Evolutionary conservation across 2,797 vertebrate species (phyloP).

Genomic region (Pygocentrus nattereri): DNA sequence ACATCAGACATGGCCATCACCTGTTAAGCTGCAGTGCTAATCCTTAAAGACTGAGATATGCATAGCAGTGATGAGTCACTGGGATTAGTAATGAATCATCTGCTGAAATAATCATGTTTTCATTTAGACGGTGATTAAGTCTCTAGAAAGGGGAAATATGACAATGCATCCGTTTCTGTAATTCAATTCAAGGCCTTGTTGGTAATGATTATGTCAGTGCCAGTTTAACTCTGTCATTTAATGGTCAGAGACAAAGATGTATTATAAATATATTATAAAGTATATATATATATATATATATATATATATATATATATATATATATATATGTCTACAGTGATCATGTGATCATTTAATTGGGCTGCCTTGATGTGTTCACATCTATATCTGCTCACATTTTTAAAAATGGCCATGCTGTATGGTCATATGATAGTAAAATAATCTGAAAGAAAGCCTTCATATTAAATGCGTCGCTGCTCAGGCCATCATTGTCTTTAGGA

Average conservation of each 20-base stretch:
- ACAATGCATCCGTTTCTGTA: constrained; percentile 58
- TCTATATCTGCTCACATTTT: neutral
- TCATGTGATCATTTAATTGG: neutral
- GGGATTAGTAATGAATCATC: constrained; percentile 49
- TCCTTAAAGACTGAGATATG: neutral
- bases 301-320: no score
- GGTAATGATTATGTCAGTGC: constrained; percentile 34
- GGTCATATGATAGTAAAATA: neutral
- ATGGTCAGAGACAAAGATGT: neutral
- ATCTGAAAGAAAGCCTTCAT: neutral
- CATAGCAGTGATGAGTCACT: neutral
- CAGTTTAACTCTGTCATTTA: neutral
- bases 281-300: no score
- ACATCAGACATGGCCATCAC: neutral
- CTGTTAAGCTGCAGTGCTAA: neutral
- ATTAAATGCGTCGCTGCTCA: neutral
- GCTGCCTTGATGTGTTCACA: no score
- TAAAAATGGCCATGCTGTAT: neutral
- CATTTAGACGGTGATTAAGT: constrained; percentile 45
- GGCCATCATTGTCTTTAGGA: neutral
- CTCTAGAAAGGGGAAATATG: constrained; percentile 42
- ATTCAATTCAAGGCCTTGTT: constrained; percentile 31
- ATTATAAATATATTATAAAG: no score
- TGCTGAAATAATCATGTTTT: constrained; percentile 51
- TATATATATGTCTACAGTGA: neutral